phyloP scores from a whole-genome alignment of 2,113 vertebrate genomes.

The Saimiri boliviensis region DNA sequence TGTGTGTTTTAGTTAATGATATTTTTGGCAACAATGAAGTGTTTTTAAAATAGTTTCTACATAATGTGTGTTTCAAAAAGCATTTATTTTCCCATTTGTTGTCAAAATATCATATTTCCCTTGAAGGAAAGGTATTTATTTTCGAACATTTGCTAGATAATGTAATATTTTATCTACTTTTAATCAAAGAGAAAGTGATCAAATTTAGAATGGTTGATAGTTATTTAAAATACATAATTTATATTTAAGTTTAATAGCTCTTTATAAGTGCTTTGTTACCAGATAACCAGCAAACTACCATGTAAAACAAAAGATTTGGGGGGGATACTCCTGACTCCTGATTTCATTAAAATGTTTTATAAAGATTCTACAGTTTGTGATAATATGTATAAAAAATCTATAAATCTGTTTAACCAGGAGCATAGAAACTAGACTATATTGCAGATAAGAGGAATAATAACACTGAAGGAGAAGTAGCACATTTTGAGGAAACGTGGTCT shows the following conservation, averaged over 20 bases:
- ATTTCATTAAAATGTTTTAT: neutral
- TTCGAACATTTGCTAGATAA: slow-evolving; percentile 32
- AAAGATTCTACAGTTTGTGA: neutral
- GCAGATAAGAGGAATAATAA: neutral
- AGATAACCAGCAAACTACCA: neutral
- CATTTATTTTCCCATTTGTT: slow-evolving; percentile 1
- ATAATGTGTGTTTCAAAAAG: neutral
- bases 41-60: neutral
- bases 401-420: neutral
- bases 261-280: neutral
- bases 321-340: neutral
- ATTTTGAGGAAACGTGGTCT: neutral
- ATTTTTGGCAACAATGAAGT: neutral
- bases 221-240: neutral
- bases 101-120: slow-evolving; percentile 17
- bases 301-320: neutral
- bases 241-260: neutral
- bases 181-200: neutral
- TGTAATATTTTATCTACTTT: neutral
- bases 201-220: neutral
- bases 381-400: neutral
- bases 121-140: slow-evolving; percentile 1
- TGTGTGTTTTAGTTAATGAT: neutral
- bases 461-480: neutral
- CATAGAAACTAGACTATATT: neutral